Percentiles rank a stretch among this genome's conserved stretches.
Conservation (phyloP, 1,140 invertebrate species). For the Oedothorax gibbosus region DNA sequence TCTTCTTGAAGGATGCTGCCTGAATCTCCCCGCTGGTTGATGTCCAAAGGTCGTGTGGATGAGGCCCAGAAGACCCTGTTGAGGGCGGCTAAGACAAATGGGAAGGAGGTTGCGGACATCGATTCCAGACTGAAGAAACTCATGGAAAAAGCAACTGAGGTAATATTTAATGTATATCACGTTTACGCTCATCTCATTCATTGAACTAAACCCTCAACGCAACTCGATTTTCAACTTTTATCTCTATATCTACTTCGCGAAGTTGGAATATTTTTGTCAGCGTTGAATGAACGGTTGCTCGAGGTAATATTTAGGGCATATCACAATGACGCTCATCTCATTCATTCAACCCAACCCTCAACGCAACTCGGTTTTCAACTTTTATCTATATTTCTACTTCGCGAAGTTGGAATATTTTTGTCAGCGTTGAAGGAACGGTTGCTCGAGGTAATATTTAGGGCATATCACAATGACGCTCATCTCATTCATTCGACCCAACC, state of each 20-base stretch:
- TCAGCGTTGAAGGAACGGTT: too few species aligned
- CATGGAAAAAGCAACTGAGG: constrained; percentile 46
- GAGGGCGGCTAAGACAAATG: constrained; percentile 79
- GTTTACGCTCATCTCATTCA: neutral
- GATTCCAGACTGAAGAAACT: constrained; percentile 34
- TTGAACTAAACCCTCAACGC: neutral
- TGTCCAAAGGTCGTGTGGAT: constrained; percentile 78
- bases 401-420: too few species aligned
- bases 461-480: neutral
- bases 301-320: too few species aligned
- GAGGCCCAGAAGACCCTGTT: constrained; percentile 78
- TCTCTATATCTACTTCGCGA: neutral
- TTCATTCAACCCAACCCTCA: neutral
- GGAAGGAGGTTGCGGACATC: constrained; percentile 57
- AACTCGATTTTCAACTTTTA: neutral
- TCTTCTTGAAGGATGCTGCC: constrained; percentile 75
- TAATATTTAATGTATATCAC: neutral
- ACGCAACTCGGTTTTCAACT: neutral
- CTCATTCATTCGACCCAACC: neutral
- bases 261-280: too few species aligned
- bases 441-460: too few species aligned
- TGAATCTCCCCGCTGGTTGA: constrained; percentile 86
- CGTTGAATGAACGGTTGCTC: too few species aligned
- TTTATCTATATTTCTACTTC: neutral
- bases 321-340: neutral